These are phyloP conservation scores for Lerema accius DNA, from an alignment of 1,140 invertebrate species.

Conservation along the genomic window DNA sequence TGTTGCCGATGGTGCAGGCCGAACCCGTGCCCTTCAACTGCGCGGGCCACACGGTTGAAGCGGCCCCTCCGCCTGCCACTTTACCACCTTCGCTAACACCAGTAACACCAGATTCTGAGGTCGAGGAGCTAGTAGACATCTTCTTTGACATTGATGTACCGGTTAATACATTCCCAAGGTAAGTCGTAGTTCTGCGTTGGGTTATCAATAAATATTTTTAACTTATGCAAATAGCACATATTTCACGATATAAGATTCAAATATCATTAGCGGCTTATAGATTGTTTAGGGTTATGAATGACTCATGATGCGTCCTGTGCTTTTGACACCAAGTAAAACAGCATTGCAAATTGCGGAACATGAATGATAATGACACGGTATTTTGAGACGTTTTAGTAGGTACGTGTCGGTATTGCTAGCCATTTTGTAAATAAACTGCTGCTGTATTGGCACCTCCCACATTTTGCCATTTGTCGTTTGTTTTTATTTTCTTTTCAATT, in stretches of 20 bases:
- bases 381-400: not conserved
- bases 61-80: constrained; percentile 60
- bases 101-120: constrained; percentile 69
- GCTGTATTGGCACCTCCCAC: not conserved
- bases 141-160: constrained; percentile 77
- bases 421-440: not conserved
- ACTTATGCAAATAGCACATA: constrained; percentile 6
- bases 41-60: constrained; percentile 61
- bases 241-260: constrained; percentile 27
- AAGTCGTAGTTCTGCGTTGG: constrained; percentile 37
- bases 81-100: constrained; percentile 70
- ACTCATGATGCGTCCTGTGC: not conserved
- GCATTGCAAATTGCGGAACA: not conserved
- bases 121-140: constrained; percentile 73
- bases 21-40: constrained; percentile 71
- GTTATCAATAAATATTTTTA: constrained; percentile 2
- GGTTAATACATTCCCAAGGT: constrained; percentile 70
- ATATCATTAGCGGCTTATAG: constrained; percentile 8
- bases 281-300: not conserved
- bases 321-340: not conserved
- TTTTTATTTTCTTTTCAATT: not conserved
- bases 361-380: constrained; percentile 1
- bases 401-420: not conserved
- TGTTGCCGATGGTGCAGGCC: constrained; percentile 76
- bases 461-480: not conserved